Evolutionary conservation across 2,888 invertebrate genomes (phyloP), one percentile per base, ranked within the genome.

Genomic region (Philopedon plagiatum): DNA sequence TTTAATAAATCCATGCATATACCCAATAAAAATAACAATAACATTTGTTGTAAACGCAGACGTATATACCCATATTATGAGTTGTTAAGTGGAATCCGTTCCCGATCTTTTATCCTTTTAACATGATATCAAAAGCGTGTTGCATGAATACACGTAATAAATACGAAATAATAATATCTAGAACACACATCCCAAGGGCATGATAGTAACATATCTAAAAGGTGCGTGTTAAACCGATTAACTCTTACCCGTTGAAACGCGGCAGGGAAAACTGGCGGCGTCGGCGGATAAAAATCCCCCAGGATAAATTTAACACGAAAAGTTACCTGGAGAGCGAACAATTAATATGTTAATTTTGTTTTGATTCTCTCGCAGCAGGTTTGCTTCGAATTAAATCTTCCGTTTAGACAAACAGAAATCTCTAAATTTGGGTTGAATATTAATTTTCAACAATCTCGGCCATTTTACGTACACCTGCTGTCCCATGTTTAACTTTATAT

Each of bases 271-370:
- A 49, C 7, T 7, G 18, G 26, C 26, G 49, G 49, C 23, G 26
- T 1, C 18, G 18, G 26, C 26, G 49, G 49, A 49, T 49, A 49
- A 49, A 49, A 57, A 63, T 67, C 67, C 67, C 67, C 34, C 34
- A 49, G 67, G 67, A 67, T 60, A 49, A 49, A 67, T 67, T 60
- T 49, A 60, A 60, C 67, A 67, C 67, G 67, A 41, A 67, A 67
- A 60, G 44, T 67, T 49, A 60, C 49, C 49, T 32, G 67, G 58
- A 60, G 51, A 34, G 69, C 15, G 69, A 62, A 62, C 69, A 69
- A 69, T 69, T 69, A 69, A 69, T 63, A 69, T 69, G 68, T 51
- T 61, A 68, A 68, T 68, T 60, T 61, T 61, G 68, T 68, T 68
- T 60, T 68, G 68, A 68, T 68, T 68, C 61, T 44, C 66, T 65